Evolutionary conservation across 2,113 vertebrate genomes (phyloP).

Genomic region (Strix uralensis): DNA sequence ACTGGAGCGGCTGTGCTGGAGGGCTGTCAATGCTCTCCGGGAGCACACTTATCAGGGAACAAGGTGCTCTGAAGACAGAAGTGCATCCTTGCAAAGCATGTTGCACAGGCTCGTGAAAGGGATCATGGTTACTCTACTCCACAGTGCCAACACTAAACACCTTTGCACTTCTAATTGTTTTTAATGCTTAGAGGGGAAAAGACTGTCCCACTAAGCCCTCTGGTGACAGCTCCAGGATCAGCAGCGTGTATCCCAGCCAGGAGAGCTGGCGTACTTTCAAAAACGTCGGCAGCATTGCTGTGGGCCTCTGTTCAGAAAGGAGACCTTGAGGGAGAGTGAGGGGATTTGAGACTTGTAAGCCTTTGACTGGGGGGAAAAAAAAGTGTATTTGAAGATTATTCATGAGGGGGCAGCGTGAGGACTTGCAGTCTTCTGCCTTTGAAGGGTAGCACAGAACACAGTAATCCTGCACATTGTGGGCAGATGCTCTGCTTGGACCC

Average conservation of each 20-base stretch:
- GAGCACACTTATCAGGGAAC: background rate
- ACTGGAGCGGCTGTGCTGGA: background rate
- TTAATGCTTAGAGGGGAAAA: background rate
- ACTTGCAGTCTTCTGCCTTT: background rate
- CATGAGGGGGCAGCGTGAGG: background rate
- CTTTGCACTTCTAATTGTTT: conserved; percentile 54
- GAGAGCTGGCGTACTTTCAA: background rate
- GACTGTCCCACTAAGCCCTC: conserved; percentile 47
- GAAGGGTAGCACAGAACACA: background rate
- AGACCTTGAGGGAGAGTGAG: background rate
- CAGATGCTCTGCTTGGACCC: background rate
- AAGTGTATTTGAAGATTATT: conserved; percentile 28
- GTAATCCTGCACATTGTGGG: background rate
- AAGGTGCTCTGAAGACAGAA: background rate
- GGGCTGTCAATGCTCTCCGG: background rate
- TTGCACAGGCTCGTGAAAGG: background rate
- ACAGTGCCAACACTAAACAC: background rate
- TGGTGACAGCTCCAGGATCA: conserved; percentile 55
- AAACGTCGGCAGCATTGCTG: background rate
- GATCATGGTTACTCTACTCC: background rate
- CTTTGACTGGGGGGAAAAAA: background rate
- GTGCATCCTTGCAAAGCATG: background rate
- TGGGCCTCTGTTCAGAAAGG: background rate
- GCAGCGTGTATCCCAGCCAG: background rate
- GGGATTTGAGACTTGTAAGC: background rate